phyloP scores from a whole-genome alignment of 2,797 vertebrate species.

The Potorous gilbertii region DNA sequence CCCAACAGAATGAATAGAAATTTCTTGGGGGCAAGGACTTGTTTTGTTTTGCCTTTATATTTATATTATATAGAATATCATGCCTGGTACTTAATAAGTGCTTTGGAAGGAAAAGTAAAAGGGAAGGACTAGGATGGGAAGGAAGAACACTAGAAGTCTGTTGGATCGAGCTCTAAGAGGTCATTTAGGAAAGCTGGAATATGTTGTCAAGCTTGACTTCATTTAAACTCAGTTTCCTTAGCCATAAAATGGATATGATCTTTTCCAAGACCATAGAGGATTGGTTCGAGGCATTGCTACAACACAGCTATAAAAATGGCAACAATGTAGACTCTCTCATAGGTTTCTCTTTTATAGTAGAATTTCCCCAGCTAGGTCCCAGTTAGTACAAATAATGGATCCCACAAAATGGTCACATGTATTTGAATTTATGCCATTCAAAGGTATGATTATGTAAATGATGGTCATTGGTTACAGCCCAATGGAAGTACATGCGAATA shows the following conservation, averaged over 20 bases:
- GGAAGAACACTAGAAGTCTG: background rate
- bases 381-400: background rate
- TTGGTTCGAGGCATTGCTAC: background rate
- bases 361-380: background rate
- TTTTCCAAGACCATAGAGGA: background rate
- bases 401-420: background rate
- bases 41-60: background rate
- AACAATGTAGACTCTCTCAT: background rate
- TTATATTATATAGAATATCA: background rate
- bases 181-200: background rate
- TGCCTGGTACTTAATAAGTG: background rate
- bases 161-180: background rate
- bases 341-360: background rate
- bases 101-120: background rate
- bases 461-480: background rate
- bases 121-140: background rate
- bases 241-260: background rate
- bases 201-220: background rate
- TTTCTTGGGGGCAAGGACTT: background rate
- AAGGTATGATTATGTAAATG: background rate
- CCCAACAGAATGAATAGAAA: background rate
- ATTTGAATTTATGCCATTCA: background rate
- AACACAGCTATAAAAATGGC: background rate
- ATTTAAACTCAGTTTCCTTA: background rate
- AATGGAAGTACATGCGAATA: background rate